Percentiles rank a stretch among this genome's conserved stretches.
These are phyloP conservation scores for Caenorhabditis brenneri DNA, from an alignment of 1,140 invertebrate species.

Conservation along the genomic window DNA sequence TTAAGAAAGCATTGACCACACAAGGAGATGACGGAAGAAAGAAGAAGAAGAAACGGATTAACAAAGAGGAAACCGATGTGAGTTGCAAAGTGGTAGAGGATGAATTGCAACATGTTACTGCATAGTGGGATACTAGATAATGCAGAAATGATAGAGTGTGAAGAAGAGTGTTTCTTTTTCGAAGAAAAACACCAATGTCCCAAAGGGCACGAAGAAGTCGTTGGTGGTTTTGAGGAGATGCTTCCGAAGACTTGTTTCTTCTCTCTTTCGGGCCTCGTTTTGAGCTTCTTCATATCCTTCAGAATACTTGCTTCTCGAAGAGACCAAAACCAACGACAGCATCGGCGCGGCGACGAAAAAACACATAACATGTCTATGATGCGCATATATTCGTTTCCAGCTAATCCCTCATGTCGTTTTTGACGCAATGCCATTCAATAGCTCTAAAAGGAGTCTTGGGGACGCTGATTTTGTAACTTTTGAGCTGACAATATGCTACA, in stretches of 20 bases:
- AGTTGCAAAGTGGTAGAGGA: slow-evolving; percentile 34
- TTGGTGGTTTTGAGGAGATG: neutral
- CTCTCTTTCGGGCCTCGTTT: neutral
- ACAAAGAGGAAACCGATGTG: slow-evolving; percentile 40
- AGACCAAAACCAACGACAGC: neutral
- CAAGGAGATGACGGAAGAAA: slow-evolving; percentile 3
- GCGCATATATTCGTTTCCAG: slow-evolving; percentile 42
- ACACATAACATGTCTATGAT: slow-evolving; percentile 43
- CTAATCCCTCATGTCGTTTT: slow-evolving; percentile 37
- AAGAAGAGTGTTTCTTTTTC: slow-evolving; percentile 24
- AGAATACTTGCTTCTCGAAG: slow-evolving; percentile 15
- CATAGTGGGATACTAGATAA: slow-evolving; percentile 21
- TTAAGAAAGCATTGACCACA: slow-evolving; percentile 22
- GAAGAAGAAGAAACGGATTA: slow-evolving; percentile 40
- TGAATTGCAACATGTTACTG: slow-evolving; percentile 39
- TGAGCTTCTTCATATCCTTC: slow-evolving; percentile 35
- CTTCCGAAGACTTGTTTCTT: neutral
- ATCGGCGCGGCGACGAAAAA: slow-evolving; percentile 20
- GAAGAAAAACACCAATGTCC: slow-evolving; percentile 40
- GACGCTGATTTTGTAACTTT: neutral
- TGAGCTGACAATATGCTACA: neutral
- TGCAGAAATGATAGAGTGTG: slow-evolving; percentile 40
- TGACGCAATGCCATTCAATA: slow-evolving; percentile 29
- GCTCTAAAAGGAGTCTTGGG: neutral
- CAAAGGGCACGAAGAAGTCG: slow-evolving; percentile 40